A percentile compares a stretch with the other conserved stretches of the same genome.
phyloP scores from a whole-genome alignment of 2,113 vertebrate genomes.

The Zingel zingel region DNA sequence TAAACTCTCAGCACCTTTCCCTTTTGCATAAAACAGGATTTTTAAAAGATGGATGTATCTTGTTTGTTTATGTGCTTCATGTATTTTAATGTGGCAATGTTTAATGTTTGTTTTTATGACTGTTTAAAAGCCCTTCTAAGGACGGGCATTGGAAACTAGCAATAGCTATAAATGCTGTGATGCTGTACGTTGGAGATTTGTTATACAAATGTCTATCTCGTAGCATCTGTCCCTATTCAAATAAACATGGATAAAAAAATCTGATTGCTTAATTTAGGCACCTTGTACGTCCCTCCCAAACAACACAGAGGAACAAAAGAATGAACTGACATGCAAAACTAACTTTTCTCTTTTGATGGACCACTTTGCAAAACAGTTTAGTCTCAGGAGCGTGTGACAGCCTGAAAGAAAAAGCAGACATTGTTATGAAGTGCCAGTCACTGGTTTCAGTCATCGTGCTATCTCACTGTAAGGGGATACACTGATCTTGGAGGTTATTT shows the following conservation, averaged over 20 bases:
- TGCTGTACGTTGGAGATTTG: no score
- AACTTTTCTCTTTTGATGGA: constrained; percentile 21
- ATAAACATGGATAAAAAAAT: not conserved
- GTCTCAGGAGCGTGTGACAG: constrained; percentile 11
- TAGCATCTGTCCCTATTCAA: no score
- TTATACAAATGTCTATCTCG: no score
- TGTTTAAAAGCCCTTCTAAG: no score
- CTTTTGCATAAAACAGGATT: not conserved
- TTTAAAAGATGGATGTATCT: not conserved
- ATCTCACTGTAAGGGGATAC: constrained; percentile 73
- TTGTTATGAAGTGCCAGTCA: constrained; percentile 68
- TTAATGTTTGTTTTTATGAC: no score
- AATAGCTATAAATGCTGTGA: no score
- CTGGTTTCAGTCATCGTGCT: constrained; percentile 60
- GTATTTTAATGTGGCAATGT: no score
- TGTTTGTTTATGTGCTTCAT: no score
- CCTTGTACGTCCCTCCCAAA: not conserved
- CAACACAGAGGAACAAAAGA: not conserved
- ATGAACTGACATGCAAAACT: constrained; percentile 14
- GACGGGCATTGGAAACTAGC: no score
- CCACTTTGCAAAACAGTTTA: constrained; percentile 36
- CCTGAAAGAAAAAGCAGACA: constrained; percentile 47
- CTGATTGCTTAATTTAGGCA: not conserved
- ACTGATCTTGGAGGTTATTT: constrained; percentile 64
- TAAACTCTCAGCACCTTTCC: not conserved